phyloP scores from a whole-genome alignment of 2,888 invertebrate species.

The Cheilosia pagana region DNA sequence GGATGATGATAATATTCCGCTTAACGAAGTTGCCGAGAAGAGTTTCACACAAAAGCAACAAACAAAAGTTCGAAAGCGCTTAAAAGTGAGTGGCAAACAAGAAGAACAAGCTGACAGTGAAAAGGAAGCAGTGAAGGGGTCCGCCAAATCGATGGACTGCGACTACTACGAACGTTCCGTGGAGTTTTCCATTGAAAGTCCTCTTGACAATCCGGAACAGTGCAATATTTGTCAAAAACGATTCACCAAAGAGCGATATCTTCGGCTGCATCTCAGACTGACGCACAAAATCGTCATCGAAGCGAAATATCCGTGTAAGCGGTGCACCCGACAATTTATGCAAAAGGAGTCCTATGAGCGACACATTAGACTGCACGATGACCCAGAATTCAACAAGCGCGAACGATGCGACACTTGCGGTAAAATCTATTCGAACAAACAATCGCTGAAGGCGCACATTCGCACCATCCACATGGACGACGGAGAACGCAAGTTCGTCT shows the following conservation, averaged over 20 bases:
- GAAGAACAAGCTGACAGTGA: background rate
- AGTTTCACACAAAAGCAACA: conserved; percentile 13
- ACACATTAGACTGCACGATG: conserved; percentile 58
- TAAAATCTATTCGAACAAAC: conserved; percentile 58
- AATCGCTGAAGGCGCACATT: conserved; percentile 59
- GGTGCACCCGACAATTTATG: conserved; percentile 65
- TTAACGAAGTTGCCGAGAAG: conserved; percentile 36
- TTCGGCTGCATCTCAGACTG: conserved; percentile 52
- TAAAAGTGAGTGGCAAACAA: conserved; percentile 13
- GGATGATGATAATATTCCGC: conserved; percentile 64
- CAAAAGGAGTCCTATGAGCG: conserved; percentile 65
- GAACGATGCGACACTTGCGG: conserved; percentile 58
- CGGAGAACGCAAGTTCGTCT: conserved; percentile 61
- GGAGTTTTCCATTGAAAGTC: conserved; percentile 42
- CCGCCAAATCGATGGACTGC: background rate
- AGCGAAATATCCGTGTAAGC: conserved; percentile 60
- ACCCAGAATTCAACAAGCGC: conserved; percentile 60
- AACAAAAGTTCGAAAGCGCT: background rate
- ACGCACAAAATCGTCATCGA: conserved; percentile 62
- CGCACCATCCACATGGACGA: conserved; percentile 60
- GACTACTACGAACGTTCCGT: conserved; percentile 25
- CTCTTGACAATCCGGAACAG: conserved; percentile 56
- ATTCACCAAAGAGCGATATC: conserved; percentile 65
- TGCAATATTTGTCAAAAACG: conserved; percentile 67
- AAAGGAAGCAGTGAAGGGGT: background rate